phyloP scores from a whole-genome alignment of 2,797 vertebrate genomes.

The Pteropus rufus region DNA sequence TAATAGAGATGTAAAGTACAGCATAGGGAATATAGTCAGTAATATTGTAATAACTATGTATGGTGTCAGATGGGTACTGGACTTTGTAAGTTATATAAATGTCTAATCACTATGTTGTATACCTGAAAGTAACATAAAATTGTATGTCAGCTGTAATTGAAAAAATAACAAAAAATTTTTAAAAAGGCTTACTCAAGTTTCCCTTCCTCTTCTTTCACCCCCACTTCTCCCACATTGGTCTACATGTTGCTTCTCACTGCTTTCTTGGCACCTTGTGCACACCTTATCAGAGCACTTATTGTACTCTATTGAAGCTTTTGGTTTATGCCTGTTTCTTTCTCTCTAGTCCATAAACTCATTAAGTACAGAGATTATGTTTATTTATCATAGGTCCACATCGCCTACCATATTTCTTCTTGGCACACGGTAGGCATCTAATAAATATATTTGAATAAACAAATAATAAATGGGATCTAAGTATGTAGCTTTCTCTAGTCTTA shows the following conservation, averaged over 20 bases:
- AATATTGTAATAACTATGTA: background rate
- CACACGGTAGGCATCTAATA: background rate
- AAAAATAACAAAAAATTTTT: background rate
- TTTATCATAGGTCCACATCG: background rate
- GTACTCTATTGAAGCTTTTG: background rate
- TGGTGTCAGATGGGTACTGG: background rate
- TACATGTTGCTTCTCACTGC: background rate
- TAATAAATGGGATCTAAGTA: background rate
- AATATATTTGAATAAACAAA: conserved; percentile 23
- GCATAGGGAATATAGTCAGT: background rate
- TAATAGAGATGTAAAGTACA: background rate
- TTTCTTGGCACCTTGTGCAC: no score
- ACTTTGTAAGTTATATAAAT: background rate
- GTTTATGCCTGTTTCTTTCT: background rate
- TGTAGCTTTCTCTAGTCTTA: background rate
- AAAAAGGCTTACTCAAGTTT: background rate
- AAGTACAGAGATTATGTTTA: background rate
- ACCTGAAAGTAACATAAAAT: background rate
- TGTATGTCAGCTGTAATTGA: background rate
- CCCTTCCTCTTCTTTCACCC: background rate
- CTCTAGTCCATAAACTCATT: background rate
- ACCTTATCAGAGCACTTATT: background rate
- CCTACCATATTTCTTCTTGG: background rate
- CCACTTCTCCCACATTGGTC: background rate
- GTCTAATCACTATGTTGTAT: background rate